A percentile compares a stretch with the other conserved stretches of the same genome.
Conservation (phyloP, 2,888 invertebrate species). For the Xylophagus ater region DNA sequence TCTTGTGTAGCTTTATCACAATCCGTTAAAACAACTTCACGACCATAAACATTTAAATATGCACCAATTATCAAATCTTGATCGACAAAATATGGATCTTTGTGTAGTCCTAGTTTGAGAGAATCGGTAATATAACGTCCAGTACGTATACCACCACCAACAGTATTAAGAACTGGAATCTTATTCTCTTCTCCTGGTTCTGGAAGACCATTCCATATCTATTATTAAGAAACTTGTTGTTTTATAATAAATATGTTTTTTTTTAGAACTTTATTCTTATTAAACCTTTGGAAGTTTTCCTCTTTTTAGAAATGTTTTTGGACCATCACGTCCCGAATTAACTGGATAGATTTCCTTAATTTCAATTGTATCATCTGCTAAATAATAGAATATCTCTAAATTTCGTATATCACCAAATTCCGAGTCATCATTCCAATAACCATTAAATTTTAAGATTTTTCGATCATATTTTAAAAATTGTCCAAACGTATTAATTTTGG, state of each 20-base stretch:
- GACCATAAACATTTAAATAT: slow-evolving; percentile 67
- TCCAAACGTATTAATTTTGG: slow-evolving; percentile 53
- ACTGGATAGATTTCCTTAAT: slow-evolving; percentile 61
- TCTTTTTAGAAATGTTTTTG: slow-evolving; percentile 61
- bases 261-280: slow-evolving; percentile 13
- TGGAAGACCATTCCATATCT: slow-evolving; percentile 27
- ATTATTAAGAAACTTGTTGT: not conserved
- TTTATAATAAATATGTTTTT: not conserved
- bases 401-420: slow-evolving; percentile 67
- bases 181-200: slow-evolving; percentile 42
- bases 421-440: slow-evolving; percentile 81
- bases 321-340: slow-evolving; percentile 60
- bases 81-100: slow-evolving; percentile 31
- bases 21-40: slow-evolving; percentile 67
- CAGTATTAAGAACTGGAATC: slow-evolving; percentile 50
- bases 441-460: slow-evolving; percentile 62
- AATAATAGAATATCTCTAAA: slow-evolving; percentile 70
- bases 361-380: slow-evolving; percentile 82
- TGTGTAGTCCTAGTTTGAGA: slow-evolving; percentile 42
- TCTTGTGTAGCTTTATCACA: slow-evolving; percentile 79
- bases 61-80: slow-evolving; percentile 71
- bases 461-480: slow-evolving; percentile 77
- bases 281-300: slow-evolving; percentile 65
- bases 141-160: slow-evolving; percentile 44
- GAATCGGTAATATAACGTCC: slow-evolving; percentile 49